Percentiles rank a stretch among this genome's conserved stretches.
Evolutionary conservation across 2,888 invertebrate species (phyloP).

Genomic region (Phlogophora meticulosa): DNA sequence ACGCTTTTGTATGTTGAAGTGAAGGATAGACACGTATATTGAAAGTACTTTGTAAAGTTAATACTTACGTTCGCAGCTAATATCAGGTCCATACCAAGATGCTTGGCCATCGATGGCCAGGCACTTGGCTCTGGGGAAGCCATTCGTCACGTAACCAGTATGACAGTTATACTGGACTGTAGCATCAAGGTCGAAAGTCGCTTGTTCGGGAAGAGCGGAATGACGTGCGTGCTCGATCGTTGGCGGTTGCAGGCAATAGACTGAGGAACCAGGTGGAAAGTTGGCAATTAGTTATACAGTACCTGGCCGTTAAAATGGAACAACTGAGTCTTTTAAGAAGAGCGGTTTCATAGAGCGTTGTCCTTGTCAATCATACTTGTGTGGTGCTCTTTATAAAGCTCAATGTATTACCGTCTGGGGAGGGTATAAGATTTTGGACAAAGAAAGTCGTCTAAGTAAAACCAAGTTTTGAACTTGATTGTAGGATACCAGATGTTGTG

Average conservation of each 20-base stretch:
- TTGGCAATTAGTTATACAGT: constrained; percentile 36
- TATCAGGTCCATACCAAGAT: constrained; percentile 99
- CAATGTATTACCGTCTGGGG: no score
- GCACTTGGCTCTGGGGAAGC: constrained; percentile 98
- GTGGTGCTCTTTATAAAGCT: no score
- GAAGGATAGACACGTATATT: no score
- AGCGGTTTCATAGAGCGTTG: background rate
- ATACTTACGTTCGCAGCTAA: constrained; percentile 97
- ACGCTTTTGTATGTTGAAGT: no score
- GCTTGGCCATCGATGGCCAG: constrained; percentile 96
- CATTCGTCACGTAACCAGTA: constrained; percentile 98
- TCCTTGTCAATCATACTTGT: background rate
- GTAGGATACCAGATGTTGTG: constrained; percentile 4
- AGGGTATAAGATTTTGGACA: background rate
- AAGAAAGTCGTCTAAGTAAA: constrained; percentile 11
- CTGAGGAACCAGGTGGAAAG: constrained; percentile 77
- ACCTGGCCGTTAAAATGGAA: background rate
- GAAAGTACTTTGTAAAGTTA: background rate
- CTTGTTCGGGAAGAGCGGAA: constrained; percentile 96
- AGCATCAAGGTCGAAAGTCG: constrained; percentile 97
- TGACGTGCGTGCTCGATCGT: constrained; percentile 96
- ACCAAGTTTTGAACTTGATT: constrained; percentile 5
- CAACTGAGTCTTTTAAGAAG: background rate
- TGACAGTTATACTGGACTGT: constrained; percentile 98
- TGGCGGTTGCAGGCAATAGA: constrained; percentile 96